Conservation (phyloP, 2,888 invertebrate genomes). For the Pegoplata infirma region DNA sequence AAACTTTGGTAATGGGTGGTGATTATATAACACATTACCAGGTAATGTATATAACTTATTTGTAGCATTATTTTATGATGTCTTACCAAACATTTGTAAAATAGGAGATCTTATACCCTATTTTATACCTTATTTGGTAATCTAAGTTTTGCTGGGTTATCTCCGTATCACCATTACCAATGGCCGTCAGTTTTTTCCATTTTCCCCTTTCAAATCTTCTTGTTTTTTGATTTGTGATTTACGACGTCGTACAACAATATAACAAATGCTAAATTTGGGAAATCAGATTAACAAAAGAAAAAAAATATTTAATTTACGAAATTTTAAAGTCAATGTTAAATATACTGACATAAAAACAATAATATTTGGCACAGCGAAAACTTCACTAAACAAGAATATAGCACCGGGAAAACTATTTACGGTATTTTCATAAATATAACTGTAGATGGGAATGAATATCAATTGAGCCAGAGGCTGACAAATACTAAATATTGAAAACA, state of each 20-base stretch:
- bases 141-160: too few species aligned
- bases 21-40: too few species aligned
- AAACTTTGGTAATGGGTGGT: too few species aligned
- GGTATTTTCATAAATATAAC: conserved; percentile 72
- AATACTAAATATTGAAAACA: conserved; percentile 76
- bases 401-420: conserved; percentile 76
- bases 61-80: too few species aligned
- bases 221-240: conserved; percentile 14
- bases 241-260: conserved; percentile 48
- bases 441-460: conserved; percentile 75
- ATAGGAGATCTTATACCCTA: too few species aligned
- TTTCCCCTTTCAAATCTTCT: background rate
- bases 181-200: background rate
- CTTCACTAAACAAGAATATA: conserved; percentile 75
- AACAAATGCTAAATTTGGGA: conserved; percentile 43
- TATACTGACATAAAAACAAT: conserved; percentile 75
- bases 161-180: conserved; percentile 35
- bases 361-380: conserved; percentile 75
- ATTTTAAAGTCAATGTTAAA: background rate
- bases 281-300: conserved; percentile 2
- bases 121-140: too few species aligned
- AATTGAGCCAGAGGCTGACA: conserved; percentile 76
- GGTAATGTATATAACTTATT: too few species aligned
- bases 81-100: too few species aligned
- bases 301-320: background rate